A percentile compares a stretch with the other conserved stretches of the same genome.
phyloP scores from a whole-genome alignment of 2,113 vertebrate genomes.

The Gallinago undulata region DNA sequence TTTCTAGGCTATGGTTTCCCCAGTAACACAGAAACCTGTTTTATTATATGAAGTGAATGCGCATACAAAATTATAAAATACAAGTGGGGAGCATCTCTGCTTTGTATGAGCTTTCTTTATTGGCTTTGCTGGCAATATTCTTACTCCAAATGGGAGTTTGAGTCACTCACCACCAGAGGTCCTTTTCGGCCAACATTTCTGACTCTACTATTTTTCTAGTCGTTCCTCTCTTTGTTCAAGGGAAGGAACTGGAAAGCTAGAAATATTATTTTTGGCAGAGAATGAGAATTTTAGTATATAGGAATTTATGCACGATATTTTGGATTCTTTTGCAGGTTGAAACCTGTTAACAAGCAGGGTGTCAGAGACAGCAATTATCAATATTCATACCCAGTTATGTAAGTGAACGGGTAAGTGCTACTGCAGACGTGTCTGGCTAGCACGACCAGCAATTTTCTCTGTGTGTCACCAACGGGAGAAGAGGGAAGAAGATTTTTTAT shows the following conservation, averaged over 20 bases:
- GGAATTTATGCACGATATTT: background rate
- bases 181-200: constrained; percentile 1
- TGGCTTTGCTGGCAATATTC: background rate
- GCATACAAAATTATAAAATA: background rate
- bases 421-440: background rate
- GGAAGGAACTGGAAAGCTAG: background rate
- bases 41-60: background rate
- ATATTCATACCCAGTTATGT: constrained; percentile 9
- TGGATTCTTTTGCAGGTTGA: background rate
- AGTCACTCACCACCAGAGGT: constrained; percentile 46
- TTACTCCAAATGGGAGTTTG: background rate
- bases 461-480: background rate
- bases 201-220: background rate
- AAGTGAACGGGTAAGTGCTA: background rate
- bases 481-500: background rate
- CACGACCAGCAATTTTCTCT: background rate
- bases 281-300: background rate
- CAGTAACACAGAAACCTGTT: background rate
- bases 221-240: background rate
- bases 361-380: background rate
- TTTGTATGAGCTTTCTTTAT: background rate
- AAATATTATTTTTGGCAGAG: background rate
- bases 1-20: background rate
- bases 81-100: background rate
- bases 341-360: background rate